phyloP scores from a whole-genome alignment of 2,113 vertebrate species.

The Crotalus horridus region DNA sequence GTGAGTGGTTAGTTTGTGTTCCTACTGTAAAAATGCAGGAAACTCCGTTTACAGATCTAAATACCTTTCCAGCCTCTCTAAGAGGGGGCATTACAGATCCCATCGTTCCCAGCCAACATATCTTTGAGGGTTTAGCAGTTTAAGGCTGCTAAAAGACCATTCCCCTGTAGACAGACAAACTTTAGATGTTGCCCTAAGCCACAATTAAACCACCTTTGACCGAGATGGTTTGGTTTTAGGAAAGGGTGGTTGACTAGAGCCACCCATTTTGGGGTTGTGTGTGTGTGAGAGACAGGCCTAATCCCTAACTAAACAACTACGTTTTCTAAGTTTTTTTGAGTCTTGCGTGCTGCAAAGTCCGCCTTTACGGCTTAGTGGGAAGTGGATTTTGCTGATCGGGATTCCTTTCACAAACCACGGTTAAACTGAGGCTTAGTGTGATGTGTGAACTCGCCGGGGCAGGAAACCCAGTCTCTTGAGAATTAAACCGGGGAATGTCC shows the following conservation, averaged over 20 bases:
- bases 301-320: neutral
- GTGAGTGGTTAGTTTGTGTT: neutral
- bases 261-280: neutral
- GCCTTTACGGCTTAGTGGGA: fast-evolving
- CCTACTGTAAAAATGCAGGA: neutral
- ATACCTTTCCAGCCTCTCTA: neutral
- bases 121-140: neutral
- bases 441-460: neutral
- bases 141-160: neutral
- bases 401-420: neutral
- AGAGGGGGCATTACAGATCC: neutral
- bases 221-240: neutral
- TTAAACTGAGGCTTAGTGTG: neutral
- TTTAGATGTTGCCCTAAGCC: neutral
- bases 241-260: neutral
- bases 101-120: neutral
- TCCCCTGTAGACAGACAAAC: neutral
- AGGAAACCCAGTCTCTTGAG: neutral
- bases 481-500: neutral
- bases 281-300: too few relatives aligned
- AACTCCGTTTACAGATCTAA: neutral
- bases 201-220: neutral
- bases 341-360: neutral
- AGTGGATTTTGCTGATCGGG: neutral
- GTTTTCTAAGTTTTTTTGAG: neutral